phyloP scores from a whole-genome alignment of 2,888 invertebrate genomes.

The Digitonthophagus gazella region DNA sequence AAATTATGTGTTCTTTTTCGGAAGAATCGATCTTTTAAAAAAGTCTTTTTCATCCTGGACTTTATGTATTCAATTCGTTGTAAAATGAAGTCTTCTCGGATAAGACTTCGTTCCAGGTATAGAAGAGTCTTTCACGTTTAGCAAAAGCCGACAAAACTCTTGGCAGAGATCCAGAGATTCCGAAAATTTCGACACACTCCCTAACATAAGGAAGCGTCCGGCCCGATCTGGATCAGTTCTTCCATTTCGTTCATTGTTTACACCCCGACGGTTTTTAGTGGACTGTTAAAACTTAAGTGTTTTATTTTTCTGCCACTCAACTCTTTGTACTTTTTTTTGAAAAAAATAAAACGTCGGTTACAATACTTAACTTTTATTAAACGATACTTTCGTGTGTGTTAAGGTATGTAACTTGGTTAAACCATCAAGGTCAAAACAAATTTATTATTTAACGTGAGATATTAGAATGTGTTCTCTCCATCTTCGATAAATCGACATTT shows the following conservation, averaged over 20 bases:
- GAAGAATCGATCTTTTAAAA: no score
- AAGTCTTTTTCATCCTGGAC: no score
- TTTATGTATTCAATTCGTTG: no score
- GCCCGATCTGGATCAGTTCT: conserved; percentile 14
- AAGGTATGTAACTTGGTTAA: not conserved
- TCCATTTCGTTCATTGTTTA: conserved; percentile 22
- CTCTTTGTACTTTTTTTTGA: conserved; percentile 8
- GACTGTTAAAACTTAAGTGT: not conserved
- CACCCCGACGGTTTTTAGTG: not conserved
- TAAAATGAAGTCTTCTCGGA: no score
- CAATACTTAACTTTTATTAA: not conserved
- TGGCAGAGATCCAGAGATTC: conserved; percentile 30
- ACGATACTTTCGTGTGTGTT: not conserved
- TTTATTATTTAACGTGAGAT: not conserved
- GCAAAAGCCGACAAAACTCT: conserved; percentile 19
- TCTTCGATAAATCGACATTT: no score
- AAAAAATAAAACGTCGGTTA: no score
- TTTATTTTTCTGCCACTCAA: conserved; percentile 1
- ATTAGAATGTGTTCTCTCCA: not conserved
- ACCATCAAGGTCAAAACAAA: not conserved
- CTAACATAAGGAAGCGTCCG: conserved; percentile 19
- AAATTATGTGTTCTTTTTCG: no score
- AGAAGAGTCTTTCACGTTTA: not conserved
- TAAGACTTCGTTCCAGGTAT: not conserved
- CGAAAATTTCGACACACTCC: conserved; percentile 25